A percentile compares a stretch with the other conserved stretches of the same genome.
Evolutionary conservation across 2,797 vertebrate genomes (phyloP).

Genomic region (Chiroxiphia lanceolata): DNA sequence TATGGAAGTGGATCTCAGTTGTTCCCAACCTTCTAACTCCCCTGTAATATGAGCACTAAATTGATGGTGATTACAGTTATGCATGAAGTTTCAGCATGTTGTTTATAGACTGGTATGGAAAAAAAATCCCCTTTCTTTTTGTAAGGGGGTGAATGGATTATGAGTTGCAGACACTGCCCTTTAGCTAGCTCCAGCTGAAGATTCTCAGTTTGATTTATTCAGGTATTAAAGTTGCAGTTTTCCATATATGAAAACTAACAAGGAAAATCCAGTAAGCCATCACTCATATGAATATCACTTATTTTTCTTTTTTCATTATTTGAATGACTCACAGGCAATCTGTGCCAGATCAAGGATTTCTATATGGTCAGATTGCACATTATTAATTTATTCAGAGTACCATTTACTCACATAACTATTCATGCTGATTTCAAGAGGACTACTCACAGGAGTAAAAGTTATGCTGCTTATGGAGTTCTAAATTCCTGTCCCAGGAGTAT

Average conservation of each 20-base stretch:
- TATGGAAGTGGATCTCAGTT: neutral
- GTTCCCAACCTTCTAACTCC: neutral
- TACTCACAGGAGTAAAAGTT: conserved; percentile 20
- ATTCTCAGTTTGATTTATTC: neutral
- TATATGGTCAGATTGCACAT: neutral
- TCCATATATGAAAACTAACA: neutral
- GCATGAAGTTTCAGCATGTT: neutral
- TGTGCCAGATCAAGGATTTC: conserved; percentile 5
- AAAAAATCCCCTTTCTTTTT: neutral
- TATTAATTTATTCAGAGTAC: conserved; percentile 21
- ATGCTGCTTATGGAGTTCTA: neutral
- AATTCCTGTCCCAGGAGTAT: conserved; percentile 40
- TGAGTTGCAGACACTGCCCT: neutral
- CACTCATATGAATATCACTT: neutral
- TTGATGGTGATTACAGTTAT: neutral
- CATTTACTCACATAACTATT: conserved; percentile 10
- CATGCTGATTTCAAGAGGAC: neutral
- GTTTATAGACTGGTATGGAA: neutral
- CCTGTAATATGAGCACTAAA: neutral
- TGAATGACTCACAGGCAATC: neutral
- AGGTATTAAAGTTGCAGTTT: neutral
- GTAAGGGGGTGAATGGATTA: neutral
- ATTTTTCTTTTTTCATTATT: neutral
- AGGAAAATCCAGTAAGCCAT: neutral
- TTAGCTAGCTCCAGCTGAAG: neutral